Percentiles rank a stretch among this genome's conserved stretches.
phyloP scores from a whole-genome alignment of 2,888 invertebrate species.

The Mimas tiliae region DNA sequence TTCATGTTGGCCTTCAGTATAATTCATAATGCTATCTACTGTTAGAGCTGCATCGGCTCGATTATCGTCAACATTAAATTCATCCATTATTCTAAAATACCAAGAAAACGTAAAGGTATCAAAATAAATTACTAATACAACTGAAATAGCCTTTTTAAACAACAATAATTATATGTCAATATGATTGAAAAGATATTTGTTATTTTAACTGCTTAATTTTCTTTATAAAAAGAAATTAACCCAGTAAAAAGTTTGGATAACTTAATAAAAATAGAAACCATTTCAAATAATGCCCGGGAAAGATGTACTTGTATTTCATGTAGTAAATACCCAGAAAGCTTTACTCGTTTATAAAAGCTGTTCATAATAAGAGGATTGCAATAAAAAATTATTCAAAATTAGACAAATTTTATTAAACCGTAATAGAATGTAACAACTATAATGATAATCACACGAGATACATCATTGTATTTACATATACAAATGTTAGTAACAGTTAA shows the following conservation, averaged over 20 bases:
- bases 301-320: background rate
- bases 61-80: constrained; percentile 32
- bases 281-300: background rate
- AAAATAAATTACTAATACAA: background rate
- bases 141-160: background rate
- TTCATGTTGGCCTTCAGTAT: no score
- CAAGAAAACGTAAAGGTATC: background rate
- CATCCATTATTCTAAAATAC: constrained; percentile 25
- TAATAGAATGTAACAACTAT: constrained; percentile 17
- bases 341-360: background rate
- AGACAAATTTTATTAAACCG: constrained; percentile 14
- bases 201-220: background rate
- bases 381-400: constrained; percentile 22
- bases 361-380: constrained; percentile 1
- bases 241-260: background rate
- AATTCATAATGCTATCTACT: background rate
- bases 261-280: background rate
- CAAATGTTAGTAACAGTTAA: background rate
- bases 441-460: constrained; percentile 6
- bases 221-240: no score
- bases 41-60: constrained; percentile 14
- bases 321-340: background rate
- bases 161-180: background rate
- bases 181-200: background rate
- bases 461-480: constrained; percentile 11